phyloP scores from a whole-genome alignment of 64 coral and sea anemone genomes.

The Dendrophyllia cribrosa region DNA sequence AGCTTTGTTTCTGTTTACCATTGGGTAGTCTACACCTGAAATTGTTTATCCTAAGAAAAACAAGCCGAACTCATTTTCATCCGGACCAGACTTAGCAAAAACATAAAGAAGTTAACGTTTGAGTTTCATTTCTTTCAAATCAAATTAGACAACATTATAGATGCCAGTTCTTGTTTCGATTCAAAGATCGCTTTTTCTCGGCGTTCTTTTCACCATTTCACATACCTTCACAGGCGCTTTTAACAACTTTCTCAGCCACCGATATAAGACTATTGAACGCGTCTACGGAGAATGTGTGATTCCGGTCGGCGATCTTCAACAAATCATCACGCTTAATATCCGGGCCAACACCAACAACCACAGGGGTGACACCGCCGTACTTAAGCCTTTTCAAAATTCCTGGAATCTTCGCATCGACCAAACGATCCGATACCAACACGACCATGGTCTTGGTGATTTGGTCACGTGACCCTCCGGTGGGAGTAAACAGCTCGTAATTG shows the following conservation, averaged over 20 bases:
- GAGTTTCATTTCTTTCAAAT: too few relatives aligned
- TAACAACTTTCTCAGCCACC: conserved; percentile 72
- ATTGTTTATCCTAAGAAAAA: too few relatives aligned
- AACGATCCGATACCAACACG: conserved; percentile 74
- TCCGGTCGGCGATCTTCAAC: conserved; percentile 67
- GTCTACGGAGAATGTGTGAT: conserved; percentile 67
- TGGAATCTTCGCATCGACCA: conserved; percentile 64
- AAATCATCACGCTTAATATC: conserved; percentile 69
- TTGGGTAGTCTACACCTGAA: too few relatives aligned
- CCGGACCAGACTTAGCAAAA: too few relatives aligned
- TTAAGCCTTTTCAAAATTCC: conserved; percentile 70
- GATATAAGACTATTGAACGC: conserved; percentile 89
- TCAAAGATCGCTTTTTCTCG: too few relatives aligned
- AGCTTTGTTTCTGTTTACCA: too few relatives aligned
- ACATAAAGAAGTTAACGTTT: too few relatives aligned
- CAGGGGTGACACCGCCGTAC: conserved; percentile 68
- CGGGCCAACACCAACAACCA: conserved; percentile 76
- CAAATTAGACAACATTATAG: too few relatives aligned
- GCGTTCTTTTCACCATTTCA: not conserved
- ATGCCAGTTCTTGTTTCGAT: too few relatives aligned
- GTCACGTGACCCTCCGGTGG: conserved; percentile 77
- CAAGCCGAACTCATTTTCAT: too few relatives aligned
- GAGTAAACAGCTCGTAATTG: conserved; percentile 90
- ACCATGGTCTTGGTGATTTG: conserved; percentile 73
- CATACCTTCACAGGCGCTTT: conserved; percentile 83